A percentile compares a stretch with the other conserved stretches of the same genome.
Conservation (phyloP, 2,113 vertebrate genomes). For the Macquaria ambigua region DNA sequence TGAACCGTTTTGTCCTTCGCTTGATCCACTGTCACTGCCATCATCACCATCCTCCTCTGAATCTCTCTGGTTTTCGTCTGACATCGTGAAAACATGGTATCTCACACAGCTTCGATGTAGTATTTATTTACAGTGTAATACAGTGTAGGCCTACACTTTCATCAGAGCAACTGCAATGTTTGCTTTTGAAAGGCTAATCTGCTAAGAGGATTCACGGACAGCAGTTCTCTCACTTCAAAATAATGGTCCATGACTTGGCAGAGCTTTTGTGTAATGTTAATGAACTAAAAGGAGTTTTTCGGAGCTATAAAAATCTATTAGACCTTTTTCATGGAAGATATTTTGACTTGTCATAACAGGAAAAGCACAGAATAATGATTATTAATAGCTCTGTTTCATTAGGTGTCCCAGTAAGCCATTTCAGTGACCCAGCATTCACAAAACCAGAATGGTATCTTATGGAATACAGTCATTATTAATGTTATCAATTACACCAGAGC, state of each 20-base stretch:
- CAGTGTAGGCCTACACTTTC: not conserved
- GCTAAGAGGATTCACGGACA: constrained; percentile 69
- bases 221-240: constrained; percentile 34
- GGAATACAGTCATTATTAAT: not conserved
- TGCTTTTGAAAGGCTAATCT: constrained; percentile 51
- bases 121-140: not conserved
- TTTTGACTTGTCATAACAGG: not conserved
- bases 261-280: not conserved
- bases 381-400: too few relatives aligned
- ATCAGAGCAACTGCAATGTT: constrained; percentile 8
- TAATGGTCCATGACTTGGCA: constrained; percentile 29
- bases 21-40: constrained; percentile 28
- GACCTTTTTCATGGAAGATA: not conserved
- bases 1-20: not conserved
- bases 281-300: not conserved
- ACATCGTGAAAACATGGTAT: constrained; percentile 49
- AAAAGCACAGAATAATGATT: not conserved
- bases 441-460: not conserved
- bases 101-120: not conserved
- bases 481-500: not conserved
- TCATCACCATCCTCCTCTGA: constrained; percentile 44
- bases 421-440: not conserved
- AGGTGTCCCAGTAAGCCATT: not conserved
- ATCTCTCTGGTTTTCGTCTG: constrained; percentile 22
- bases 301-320: not conserved